Percentiles rank a stretch among this genome's conserved stretches.
These are phyloP conservation scores for Oxygymnocypris stewartii DNA, from an alignment of 2,113 vertebrate species.

Conservation along the genomic window DNA sequence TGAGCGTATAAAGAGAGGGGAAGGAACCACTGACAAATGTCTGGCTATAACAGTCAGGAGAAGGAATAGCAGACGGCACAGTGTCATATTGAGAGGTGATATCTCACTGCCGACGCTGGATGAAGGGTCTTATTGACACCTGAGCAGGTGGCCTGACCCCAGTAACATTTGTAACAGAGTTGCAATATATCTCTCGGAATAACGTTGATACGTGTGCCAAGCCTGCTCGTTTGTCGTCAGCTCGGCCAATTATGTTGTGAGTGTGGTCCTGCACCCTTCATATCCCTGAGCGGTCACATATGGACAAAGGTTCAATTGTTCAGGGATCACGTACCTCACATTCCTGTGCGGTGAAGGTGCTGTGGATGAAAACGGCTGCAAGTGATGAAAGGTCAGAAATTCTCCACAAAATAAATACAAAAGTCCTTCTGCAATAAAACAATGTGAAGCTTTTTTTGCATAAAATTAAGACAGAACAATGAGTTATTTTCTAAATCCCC, in stretches of 20 bases:
- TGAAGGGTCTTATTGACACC: slow-evolving; percentile 26
- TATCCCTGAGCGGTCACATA: slow-evolving; percentile 18
- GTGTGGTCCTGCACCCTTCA: slow-evolving; percentile 12
- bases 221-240: slow-evolving; percentile 19
- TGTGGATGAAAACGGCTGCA: not conserved
- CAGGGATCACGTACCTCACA: not conserved
- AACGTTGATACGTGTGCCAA: slow-evolving; percentile 17
- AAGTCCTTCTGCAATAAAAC: not conserved
- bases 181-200: slow-evolving; percentile 29
- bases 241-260: slow-evolving; percentile 22
- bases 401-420: not conserved
- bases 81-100: slow-evolving; percentile 6
- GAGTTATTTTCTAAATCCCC: too few species aligned
- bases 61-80: slow-evolving; percentile 24
- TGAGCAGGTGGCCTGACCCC: slow-evolving; percentile 44
- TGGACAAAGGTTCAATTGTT: slow-evolving; percentile 30
- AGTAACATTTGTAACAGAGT: slow-evolving; percentile 40
- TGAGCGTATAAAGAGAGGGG: slow-evolving; percentile 22
- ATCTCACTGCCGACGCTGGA: slow-evolving; percentile 15
- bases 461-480: not conserved
- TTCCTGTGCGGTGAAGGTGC: not conserved
- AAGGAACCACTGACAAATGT: slow-evolving; percentile 26
- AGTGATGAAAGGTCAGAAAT: not conserved
- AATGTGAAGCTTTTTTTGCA: not conserved
- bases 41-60: not conserved